Evolutionary conservation across 2,113 vertebrate genomes (phyloP).

Genomic region (Bostrychus sinensis): DNA sequence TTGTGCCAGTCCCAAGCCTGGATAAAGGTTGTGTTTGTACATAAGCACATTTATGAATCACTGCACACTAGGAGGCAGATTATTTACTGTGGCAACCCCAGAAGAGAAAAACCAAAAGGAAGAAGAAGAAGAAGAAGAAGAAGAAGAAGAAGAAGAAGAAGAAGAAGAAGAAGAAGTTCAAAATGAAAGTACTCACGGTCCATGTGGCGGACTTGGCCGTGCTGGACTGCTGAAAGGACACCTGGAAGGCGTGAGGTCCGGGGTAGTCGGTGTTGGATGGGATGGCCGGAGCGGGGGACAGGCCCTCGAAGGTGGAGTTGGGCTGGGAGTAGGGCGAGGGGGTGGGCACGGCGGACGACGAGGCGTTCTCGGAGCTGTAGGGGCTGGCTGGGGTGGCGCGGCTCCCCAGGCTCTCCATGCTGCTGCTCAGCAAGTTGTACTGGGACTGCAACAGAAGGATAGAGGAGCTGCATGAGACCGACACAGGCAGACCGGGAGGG

Average conservation of each 20-base stretch:
- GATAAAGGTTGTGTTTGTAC: too few relatives aligned
- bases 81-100: too few relatives aligned
- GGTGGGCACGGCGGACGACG: constrained; percentile 88
- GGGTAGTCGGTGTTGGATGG: constrained; percentile 99
- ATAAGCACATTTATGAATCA: too few relatives aligned
- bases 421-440: constrained; percentile 98
- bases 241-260: constrained; percentile 93
- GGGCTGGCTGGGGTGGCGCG: constrained; percentile 92
- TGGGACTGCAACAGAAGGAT: constrained; percentile 89
- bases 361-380: constrained; percentile 93
- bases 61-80: too few relatives aligned
- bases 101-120: constrained; percentile 10
- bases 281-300: constrained; percentile 96
- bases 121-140: too few relatives aligned
- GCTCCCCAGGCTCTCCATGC: constrained; percentile 96
- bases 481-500: constrained; percentile 63
- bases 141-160: too few relatives aligned
- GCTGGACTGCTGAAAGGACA: constrained; percentile 99
- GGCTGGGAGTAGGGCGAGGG: constrained; percentile 97
- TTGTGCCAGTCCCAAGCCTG: too few relatives aligned
- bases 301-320: constrained; percentile 98
- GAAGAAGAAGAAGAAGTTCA: neutral
- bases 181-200: constrained; percentile 89
- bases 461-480: constrained; percentile 70
- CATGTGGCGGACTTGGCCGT: constrained; percentile 98